Base-by-base conservation (phyloP, 2,113 vertebrate species). In the Orientallactaga bullata region DNA sequence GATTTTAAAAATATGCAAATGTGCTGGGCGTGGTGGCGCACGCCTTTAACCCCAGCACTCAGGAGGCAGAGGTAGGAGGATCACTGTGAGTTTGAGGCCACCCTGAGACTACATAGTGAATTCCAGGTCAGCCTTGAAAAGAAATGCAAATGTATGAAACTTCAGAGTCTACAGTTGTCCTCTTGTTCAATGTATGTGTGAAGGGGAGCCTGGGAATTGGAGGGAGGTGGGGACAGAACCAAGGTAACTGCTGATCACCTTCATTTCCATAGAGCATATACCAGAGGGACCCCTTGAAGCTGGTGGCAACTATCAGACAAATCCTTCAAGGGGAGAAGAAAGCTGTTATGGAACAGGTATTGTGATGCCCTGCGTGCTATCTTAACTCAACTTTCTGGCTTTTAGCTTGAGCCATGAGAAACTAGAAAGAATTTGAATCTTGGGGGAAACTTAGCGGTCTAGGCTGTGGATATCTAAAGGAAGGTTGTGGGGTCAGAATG, bases 321-420 rank as follows among this genome's bases (percentile, higher is more conserved):
- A 37, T 98, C 94, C 97, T 98, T 96, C 98, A 98, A 94, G 97
- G 96, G 0, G 98, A 98, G 93, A 98, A 98, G 84, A 97, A 97
- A 0, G 97, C 97, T 0, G 97, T 98, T 81, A 95, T 98, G 84
- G 97, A 98, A 66, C 96, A 98, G 98, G 98, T 98, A 98, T 61
- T 97, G 95, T 91, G 58, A 81, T 92, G 81, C 16, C n/a, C 85
- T 0, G 20, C 32, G 42, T 35, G 13, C 37, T 18, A 77, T 18
- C 47, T 0, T n/a, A 55, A 51, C 12, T 65, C 35, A 90, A 6
- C 20, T 74, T 42, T 69, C 26, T 80, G 76, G 28, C 58, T 74
- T 68, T 58, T 73, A 73, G 58, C 61, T 2, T 65, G 61, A 88
- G 37, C 68, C 81, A 35, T 73, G 61, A 90, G 61, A 95, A 94